Evolutionary conservation across 2,888 invertebrate species (phyloP).

Genomic region (Apantesis nais): DNA sequence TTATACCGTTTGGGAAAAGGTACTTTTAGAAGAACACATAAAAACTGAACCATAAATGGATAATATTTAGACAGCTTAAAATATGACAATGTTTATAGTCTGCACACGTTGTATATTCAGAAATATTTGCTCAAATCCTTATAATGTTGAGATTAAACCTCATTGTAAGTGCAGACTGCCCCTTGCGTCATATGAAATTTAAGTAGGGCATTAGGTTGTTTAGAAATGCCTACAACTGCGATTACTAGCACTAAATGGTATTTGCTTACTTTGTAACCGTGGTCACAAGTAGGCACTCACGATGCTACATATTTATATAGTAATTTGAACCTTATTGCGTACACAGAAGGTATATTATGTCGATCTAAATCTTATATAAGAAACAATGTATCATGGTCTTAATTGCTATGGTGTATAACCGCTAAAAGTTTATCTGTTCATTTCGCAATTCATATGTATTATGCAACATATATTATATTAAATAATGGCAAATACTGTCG

Average conservation of each 20-base stretch:
- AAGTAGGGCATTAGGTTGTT: conserved; percentile 66
- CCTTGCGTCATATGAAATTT: conserved; percentile 34
- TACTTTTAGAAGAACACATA: too few species aligned
- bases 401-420: conserved; percentile 19
- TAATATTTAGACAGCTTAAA: too few species aligned
- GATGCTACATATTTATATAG: conserved; percentile 32
- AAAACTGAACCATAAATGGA: too few species aligned
- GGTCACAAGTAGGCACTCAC: conserved; percentile 37
- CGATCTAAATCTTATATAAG: conserved; percentile 8
- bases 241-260: conserved; percentile 53
- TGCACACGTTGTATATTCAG: not conserved
- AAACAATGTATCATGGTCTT: conserved; percentile 32
- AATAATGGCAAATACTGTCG: not conserved
- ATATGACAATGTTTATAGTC: too few species aligned
- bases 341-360: conserved; percentile 18
- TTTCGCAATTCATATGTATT: not conserved
- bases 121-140: not conserved
- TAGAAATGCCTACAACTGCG: conserved; percentile 58
- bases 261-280: conserved; percentile 65
- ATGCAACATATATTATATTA: not conserved
- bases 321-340: conserved; percentile 39
- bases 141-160: not conserved
- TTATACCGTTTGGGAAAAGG: too few species aligned
- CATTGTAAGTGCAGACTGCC: conserved; percentile 9
- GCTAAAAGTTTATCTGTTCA: not conserved